Percentiles rank a stretch among this genome's conserved stretches.
Conservation (phyloP, 64 coral and sea anemone species). For the Actinia tenebrosa region DNA sequence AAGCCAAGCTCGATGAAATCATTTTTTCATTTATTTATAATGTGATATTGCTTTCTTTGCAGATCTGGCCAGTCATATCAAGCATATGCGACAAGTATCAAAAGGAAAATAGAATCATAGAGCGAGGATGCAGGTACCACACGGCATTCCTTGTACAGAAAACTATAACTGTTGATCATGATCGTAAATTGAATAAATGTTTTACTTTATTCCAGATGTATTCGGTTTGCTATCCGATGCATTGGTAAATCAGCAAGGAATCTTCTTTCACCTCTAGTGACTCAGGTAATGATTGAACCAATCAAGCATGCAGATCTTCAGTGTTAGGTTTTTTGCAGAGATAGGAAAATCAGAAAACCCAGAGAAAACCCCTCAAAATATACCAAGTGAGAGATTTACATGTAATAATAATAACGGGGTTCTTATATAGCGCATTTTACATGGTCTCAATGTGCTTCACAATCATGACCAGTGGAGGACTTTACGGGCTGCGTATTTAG, state of each 20-base stretch:
- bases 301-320: not conserved
- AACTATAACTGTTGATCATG: not conserved
- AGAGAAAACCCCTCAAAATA: too few species aligned
- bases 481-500: too few species aligned
- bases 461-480: too few species aligned
- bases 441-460: too few species aligned
- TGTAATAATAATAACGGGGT: too few species aligned
- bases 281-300: constrained; percentile 43
- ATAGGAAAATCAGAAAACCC: not conserved
- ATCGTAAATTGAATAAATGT: not conserved
- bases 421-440: too few species aligned
- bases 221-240: constrained; percentile 85
- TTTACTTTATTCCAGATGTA: constrained; percentile 47
- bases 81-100: constrained; percentile 74
- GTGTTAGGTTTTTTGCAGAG: not conserved
- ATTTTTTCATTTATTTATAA: not conserved
- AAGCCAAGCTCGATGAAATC: too few species aligned
- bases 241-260: constrained; percentile 82
- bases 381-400: too few species aligned
- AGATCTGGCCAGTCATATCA: constrained; percentile 82
- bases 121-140: constrained; percentile 75
- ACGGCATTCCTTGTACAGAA: not conserved
- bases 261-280: constrained; percentile 66
- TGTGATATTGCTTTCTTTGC: not conserved
- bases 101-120: constrained; percentile 66